phyloP scores from a whole-genome alignment of 92 coral and sea anemone genomes.

The Porites evermanni region DNA sequence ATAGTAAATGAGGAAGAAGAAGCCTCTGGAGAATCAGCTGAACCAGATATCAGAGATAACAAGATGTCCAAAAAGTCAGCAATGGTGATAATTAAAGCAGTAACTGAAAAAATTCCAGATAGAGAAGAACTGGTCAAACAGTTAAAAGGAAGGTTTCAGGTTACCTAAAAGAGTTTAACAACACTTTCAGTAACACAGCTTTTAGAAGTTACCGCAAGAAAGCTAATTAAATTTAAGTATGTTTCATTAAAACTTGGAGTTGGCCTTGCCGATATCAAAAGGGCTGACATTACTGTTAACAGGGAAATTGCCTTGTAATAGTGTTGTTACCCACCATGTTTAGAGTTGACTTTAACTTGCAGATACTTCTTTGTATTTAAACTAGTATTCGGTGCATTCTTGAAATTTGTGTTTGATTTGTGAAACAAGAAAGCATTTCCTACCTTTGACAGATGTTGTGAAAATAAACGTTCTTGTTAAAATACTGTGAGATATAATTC shows the following conservation, averaged over 20 bases:
- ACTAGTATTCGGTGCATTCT: neutral
- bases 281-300: slow-evolving; percentile 11
- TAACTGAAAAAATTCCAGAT: neutral
- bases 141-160: neutral
- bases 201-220: slow-evolving; percentile 16
- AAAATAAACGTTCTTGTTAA: too few species aligned
- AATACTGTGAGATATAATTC: too few species aligned
- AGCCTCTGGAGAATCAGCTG: slow-evolving; percentile 1
- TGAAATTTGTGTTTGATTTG: neutral
- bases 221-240: slow-evolving; percentile 21
- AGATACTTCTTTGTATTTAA: neutral
- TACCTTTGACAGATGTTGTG: neutral
- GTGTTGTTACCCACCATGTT: neutral
- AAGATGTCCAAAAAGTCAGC: slow-evolving; percentile 18
- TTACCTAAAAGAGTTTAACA: slow-evolving; percentile 1
- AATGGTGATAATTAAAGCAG: slow-evolving; percentile 7
- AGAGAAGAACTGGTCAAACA: neutral
- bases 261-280: slow-evolving; percentile 8
- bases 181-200: slow-evolving; percentile 12
- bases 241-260: slow-evolving; percentile 8
- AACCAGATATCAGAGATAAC: neutral
- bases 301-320: neutral
- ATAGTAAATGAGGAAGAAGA: slow-evolving; percentile 10
- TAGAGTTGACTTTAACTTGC: slow-evolving; percentile 21
- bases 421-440: neutral